These are phyloP conservation scores for Agonopterix arenella DNA, from an alignment of 2,888 invertebrate genomes.

Conservation along the genomic window DNA sequence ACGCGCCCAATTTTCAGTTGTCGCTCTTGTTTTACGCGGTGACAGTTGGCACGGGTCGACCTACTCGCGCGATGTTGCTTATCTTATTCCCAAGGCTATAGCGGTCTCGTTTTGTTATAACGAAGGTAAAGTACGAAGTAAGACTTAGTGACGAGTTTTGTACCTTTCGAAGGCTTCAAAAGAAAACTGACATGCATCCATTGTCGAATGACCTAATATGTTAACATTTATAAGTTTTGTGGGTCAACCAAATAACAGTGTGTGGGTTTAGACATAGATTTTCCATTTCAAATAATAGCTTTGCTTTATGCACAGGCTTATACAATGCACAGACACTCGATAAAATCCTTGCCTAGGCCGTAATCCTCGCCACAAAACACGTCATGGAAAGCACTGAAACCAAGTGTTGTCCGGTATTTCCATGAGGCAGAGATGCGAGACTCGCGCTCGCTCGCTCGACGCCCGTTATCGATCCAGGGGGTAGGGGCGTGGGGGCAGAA, in stretches of 20 bases:
- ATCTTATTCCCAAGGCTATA: slow-evolving; percentile 37
- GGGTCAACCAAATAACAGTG: too few species aligned
- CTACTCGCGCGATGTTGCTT: slow-evolving; percentile 37
- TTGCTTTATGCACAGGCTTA: neutral
- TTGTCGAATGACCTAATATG: too few species aligned
- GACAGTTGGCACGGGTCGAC: slow-evolving; percentile 65
- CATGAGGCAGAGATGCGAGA: slow-evolving; percentile 59
- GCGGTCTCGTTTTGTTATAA: slow-evolving; percentile 21
- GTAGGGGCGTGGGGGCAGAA: slow-evolving; percentile 60
- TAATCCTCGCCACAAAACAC: slow-evolving; percentile 52
- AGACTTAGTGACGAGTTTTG: too few species aligned
- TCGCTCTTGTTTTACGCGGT: slow-evolving; percentile 60
- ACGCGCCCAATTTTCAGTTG: slow-evolving; percentile 67
- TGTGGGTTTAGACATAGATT: too few species aligned
- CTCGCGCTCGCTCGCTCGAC: slow-evolving; percentile 54
- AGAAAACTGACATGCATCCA: too few species aligned
- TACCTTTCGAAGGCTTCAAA: too few species aligned
- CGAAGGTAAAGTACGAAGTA: slow-evolving; percentile 13
- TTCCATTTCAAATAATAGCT: too few species aligned
- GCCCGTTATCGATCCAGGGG: slow-evolving; percentile 66
- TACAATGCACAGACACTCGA: slow-evolving; percentile 32
- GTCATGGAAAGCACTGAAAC: slow-evolving; percentile 51
- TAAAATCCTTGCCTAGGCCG: slow-evolving; percentile 30
- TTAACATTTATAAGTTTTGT: too few species aligned
- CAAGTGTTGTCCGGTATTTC: slow-evolving; percentile 72